Base-by-base conservation (phyloP, 35 echinoderm and acorn worm genomes). In the Ptychodera flava region DNA sequence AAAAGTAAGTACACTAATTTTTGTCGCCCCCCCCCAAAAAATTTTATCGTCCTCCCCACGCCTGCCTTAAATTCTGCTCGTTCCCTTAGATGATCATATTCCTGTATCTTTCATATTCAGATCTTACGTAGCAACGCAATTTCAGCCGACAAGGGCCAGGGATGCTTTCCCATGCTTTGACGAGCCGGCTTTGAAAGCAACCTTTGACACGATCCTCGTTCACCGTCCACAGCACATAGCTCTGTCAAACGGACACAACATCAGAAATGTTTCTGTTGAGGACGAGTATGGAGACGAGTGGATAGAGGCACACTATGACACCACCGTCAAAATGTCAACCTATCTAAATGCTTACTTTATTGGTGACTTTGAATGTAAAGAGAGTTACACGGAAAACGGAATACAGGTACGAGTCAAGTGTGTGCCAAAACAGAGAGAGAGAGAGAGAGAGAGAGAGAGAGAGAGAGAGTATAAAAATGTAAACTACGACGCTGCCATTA, bases 101-200 rank as follows among this genome's bases (percentile, higher is more conserved):
- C 45, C 6, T 64, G 22, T 64, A 12, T 64, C 22, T 64, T 64
- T 64, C 22, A 6, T 64, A 64, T 83, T 2, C 76, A 97, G 95
- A 52, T 97, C 86, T 89, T 76, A 91, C 16, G 95, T 91, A 37
- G 93, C 95, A 0, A 85, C 89, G 0, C 95, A 97, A 87, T 93
- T 97, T 89, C 95, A 97, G 36, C 79, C 95, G 6, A 97, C 95
- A 78, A 91, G 93, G 28, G 95, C 95, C 0, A 36, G 95, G 28
- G 78, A 91, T 1, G 95, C 95, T n/a, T 88, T 97, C 0, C 95
- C 95, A 0, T 97, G 95, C 64, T 97, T 89, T 34, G 95, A 97
- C 36, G 95, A 97, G 75, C 95, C 95, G 2, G 92, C 77, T 6
- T 86, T 97, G 38, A 84, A 88, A 33, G 82, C 95, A 36, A 79